Evolutionary conservation across 2,888 invertebrate species (phyloP), one percentile per base, ranked within the genome.

Genomic region (Candidula unifasciata): DNA sequence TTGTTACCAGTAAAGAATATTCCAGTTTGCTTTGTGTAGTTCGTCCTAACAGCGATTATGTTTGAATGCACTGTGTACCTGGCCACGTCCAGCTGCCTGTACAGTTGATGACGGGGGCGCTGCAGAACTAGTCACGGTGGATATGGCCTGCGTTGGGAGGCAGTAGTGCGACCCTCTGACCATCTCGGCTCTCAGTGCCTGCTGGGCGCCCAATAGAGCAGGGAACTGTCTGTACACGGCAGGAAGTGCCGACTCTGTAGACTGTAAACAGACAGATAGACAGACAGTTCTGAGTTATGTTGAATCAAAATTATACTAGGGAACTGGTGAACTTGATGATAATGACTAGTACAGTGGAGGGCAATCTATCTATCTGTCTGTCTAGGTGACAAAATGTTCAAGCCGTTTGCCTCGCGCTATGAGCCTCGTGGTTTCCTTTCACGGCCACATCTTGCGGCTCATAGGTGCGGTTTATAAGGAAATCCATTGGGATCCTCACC

Each of bases 151-250:
- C 16, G 18, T 30, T 10, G 68, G n/a, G 24, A 52, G 74, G 33
- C 66, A 74, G 30, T 8, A 76, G 18, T 64, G 37, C 10, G 60
- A 21, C 1, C 57, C 64, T 44, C 74, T 64, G 76, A 64, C 44
- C 27, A 71, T 27, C 33, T 81, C 81, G 57, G n/a, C 57, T 57
- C 27, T 71, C 24, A 81, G 30, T 1, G 81, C 35, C 21, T 68
- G 80, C 24, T 81, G 81, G 60, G 81, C 54, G 21, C 54, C 35
- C 8, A 81, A n/a, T 24, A 82, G 35, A 0, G 74, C 21, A 6
- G 82, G 82, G 30, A 82, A 82, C 24, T 76, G 82, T 30, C 82
- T 35, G 66, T 82, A 82, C 21, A 82, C 71, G 8, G 76, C 44
- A 10, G 82, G 82, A 33, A 82, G n/a, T 27, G 18, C 66, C 21